These are phyloP conservation scores for Onychomys leucogaster DNA, from an alignment of 2,797 vertebrate species.

Conservation along the genomic window DNA sequence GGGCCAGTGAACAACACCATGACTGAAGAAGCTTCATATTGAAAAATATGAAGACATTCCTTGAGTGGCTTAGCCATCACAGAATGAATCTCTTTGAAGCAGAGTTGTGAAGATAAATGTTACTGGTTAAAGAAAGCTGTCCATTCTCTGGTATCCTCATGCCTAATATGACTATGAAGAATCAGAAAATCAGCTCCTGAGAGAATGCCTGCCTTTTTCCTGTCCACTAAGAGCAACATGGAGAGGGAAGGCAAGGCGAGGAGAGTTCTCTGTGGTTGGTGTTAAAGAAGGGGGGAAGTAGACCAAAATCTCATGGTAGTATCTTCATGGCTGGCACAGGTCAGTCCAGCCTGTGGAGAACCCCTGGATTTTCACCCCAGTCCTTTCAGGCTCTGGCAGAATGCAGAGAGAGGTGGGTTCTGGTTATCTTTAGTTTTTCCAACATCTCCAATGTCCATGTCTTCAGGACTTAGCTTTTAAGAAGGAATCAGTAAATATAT, in stretches of 20 bases:
- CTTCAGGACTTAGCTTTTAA: background rate
- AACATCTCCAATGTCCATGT: background rate
- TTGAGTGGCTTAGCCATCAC: background rate
- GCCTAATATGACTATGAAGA: background rate
- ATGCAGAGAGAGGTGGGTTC: background rate
- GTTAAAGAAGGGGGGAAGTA: no score
- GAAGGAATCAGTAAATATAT: background rate
- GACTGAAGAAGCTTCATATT: background rate
- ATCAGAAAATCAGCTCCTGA: background rate
- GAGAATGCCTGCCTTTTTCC: background rate
- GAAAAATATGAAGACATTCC: background rate
- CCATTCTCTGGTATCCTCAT: background rate
- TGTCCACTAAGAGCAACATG: background rate
- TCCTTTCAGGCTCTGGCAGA: background rate
- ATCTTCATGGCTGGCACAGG: background rate
- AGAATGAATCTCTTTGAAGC: background rate
- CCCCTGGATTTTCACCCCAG: background rate
- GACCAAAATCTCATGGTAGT: background rate
- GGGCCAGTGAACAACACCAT: background rate
- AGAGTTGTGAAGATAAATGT: rapidly evolving
- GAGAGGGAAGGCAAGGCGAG: rapidly evolving
- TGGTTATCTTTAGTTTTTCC: background rate
- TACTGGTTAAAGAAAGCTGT: background rate
- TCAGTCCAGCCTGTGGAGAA: background rate
- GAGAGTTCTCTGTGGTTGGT: background rate